Conservation (phyloP, 2,888 invertebrate genomes). For the Acanthosepion esculentum region DNA sequence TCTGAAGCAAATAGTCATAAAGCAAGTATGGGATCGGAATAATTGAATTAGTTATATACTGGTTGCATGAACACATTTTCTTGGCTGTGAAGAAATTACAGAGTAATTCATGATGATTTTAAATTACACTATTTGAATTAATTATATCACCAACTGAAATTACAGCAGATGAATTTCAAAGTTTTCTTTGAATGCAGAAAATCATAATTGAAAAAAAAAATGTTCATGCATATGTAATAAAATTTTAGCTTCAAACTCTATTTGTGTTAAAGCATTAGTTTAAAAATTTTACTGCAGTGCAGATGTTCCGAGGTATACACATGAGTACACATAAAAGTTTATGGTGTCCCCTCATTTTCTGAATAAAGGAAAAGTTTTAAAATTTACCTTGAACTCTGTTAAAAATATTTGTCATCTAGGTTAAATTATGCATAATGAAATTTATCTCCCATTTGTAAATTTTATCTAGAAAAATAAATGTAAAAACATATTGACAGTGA, state of each 20-base stretch:
- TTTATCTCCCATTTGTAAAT: too few species aligned
- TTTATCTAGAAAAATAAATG: too few species aligned
- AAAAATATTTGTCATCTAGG: too few species aligned
- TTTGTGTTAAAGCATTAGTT: neutral
- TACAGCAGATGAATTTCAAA: neutral
- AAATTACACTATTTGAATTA: slow-evolving; percentile 6
- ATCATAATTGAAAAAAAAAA: neutral
- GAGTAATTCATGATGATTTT: slow-evolving; percentile 23
- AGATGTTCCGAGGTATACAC: too few species aligned
- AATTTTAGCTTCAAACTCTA: neutral
- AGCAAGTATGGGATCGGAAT: neutral
- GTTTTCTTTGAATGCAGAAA: neutral
- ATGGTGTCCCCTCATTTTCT: too few species aligned
- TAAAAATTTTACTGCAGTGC: too few species aligned
- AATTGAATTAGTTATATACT: neutral
- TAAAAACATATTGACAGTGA: too few species aligned
- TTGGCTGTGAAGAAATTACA: neutral
- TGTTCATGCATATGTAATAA: neutral
- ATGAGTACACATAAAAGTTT: too few species aligned
- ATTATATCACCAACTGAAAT: neutral
- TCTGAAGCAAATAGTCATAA: neutral
- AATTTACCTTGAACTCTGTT: too few species aligned
- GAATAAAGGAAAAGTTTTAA: too few species aligned
- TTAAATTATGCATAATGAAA: too few species aligned
- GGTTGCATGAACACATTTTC: neutral